These are phyloP conservation scores for Metopolophium dirhodum DNA, from an alignment of 1,140 invertebrate species.

Conservation along the genomic window DNA sequence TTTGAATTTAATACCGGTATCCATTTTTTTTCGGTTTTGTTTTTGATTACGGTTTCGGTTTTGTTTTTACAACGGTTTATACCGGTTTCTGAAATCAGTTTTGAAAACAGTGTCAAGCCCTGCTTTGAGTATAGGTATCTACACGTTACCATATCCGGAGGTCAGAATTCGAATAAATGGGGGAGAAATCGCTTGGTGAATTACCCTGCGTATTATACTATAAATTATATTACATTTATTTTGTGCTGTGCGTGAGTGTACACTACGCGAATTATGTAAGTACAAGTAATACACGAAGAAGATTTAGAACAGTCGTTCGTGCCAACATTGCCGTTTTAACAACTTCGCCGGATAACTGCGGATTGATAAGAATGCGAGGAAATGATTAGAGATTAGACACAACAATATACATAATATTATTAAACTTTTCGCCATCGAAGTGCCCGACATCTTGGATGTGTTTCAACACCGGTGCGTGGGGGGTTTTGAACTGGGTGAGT, in stretches of 20 bases:
- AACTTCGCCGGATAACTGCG: neutral
- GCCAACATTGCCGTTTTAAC: neutral
- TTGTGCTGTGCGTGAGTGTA: neutral
- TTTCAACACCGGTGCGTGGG: neutral
- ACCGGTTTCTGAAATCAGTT: too few species aligned
- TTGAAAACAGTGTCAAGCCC: too few species aligned
- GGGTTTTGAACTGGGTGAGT: conserved; percentile 27
- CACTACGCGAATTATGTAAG: neutral
- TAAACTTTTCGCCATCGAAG: neutral
- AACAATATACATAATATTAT: neutral
- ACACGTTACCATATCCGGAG: neutral
- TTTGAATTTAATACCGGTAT: too few species aligned
- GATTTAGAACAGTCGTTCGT: neutral
- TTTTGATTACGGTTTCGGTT: too few species aligned
- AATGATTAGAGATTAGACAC: conserved; percentile 17
- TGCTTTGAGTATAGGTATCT: too few species aligned
- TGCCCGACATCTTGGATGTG: neutral
- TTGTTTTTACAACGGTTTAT: too few species aligned
- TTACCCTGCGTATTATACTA: neutral
- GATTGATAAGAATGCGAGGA: neutral
- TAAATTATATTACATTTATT: neutral
- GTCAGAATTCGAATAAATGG: neutral
- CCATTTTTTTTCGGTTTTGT: too few species aligned
- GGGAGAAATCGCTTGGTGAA: neutral
- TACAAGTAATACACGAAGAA: neutral